Evolutionary conservation across 2,113 vertebrate species (phyloP).

Genomic region (Esox niger): DNA sequence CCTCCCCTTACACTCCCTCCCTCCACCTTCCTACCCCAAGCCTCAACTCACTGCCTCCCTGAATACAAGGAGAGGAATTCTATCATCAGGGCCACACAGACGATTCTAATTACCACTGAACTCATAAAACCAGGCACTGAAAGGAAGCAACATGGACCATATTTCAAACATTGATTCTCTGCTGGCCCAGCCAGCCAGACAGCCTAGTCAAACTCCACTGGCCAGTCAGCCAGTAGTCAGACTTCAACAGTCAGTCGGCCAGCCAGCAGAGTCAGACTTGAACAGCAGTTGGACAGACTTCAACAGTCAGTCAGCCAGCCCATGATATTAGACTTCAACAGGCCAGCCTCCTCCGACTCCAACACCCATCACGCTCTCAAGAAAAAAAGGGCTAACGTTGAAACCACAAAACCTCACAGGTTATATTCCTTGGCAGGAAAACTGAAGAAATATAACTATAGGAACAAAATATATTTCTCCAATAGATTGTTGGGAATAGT

Average conservation of each 20-base stretch:
- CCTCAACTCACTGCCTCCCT: slow-evolving; percentile 19
- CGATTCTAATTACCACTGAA: slow-evolving; percentile 65
- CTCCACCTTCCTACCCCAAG: slow-evolving; percentile 9
- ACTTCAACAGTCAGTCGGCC: no score
- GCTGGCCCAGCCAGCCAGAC: slow-evolving; percentile 12
- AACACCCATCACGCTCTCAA: slow-evolving; percentile 30
- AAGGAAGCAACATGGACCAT: slow-evolving; percentile 21
- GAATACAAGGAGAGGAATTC: slow-evolving; percentile 56
- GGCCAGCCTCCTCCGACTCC: no score
- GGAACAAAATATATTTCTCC: no score
- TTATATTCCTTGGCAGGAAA: slow-evolving; percentile 53
- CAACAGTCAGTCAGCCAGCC: no score
- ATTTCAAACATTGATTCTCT: slow-evolving; percentile 37
- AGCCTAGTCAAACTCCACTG: slow-evolving; percentile 18
- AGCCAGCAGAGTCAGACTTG: no score
- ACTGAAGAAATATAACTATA: slow-evolving; percentile 21
- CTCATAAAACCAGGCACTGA: slow-evolving; percentile 43
- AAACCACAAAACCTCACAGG: slow-evolving; percentile 46
- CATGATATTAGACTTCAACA: no score
- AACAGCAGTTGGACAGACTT: no score
- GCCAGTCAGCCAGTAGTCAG: no score
- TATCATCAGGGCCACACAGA: slow-evolving; percentile 61
- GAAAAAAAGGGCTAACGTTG: slow-evolving; percentile 33
- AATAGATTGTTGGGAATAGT: slow-evolving; percentile 9
- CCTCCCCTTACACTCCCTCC: slow-evolving; percentile 33